phyloP scores from a whole-genome alignment of 2,797 vertebrate species.

The Dendrocincla fuliginosa region DNA sequence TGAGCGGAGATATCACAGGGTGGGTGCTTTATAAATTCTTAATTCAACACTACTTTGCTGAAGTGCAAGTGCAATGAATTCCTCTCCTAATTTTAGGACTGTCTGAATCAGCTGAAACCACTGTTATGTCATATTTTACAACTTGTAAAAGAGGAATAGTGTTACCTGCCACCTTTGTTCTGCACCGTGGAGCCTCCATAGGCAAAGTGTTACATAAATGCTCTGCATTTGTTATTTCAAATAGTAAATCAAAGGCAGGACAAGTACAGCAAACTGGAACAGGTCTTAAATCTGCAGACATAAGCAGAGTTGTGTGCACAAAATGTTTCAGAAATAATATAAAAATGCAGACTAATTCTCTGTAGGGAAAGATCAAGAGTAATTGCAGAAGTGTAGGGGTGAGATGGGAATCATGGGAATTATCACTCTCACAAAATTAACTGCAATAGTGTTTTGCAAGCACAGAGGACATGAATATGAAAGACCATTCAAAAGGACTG shows the following conservation, averaged over 20 bases:
- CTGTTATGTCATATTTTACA: neutral
- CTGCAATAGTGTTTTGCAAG: slow-evolving; percentile 16
- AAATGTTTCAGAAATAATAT: slow-evolving; percentile 37
- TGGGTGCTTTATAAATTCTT: neutral
- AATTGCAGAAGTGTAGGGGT: neutral
- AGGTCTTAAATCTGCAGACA: slow-evolving; percentile 49
- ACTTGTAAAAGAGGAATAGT: slow-evolving; percentile 32
- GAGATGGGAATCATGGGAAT: slow-evolving; percentile 18
- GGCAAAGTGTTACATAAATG: slow-evolving; percentile 6
- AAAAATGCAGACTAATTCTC: slow-evolving; percentile 38
- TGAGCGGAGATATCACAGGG: neutral
- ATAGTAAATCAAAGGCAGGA: slow-evolving; percentile 36
- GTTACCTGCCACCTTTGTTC: slow-evolving; percentile 13
- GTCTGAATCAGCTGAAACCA: neutral
- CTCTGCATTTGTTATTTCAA: slow-evolving; percentile 29
- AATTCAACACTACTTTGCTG: neutral
- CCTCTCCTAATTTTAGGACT: neutral
- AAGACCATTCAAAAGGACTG: slow-evolving; percentile 17
- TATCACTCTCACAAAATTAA: slow-evolving; percentile 11
- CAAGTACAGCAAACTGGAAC: neutral
- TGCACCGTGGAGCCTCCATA: neutral
- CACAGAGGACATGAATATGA: neutral
- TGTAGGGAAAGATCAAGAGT: neutral
- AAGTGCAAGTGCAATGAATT: neutral
- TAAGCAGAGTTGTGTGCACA: neutral